These are phyloP conservation scores for Avahi laniger DNA, from an alignment of 2,797 vertebrate species.

Conservation along the genomic window DNA sequence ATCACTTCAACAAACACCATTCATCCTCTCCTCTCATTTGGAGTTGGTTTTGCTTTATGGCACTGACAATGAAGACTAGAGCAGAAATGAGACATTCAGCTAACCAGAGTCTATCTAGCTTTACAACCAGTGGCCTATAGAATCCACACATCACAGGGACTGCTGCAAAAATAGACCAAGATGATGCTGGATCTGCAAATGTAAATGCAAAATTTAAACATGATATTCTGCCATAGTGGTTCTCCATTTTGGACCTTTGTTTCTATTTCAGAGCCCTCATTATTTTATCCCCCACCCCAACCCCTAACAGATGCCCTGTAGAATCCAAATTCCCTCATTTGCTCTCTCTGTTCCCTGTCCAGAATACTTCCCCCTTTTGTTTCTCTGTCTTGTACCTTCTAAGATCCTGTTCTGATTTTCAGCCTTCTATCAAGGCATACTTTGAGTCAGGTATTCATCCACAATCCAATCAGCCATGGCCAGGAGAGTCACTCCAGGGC, in stretches of 20 bases:
- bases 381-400: not conserved
- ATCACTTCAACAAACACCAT: not conserved
- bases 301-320: not conserved
- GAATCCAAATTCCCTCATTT: not conserved
- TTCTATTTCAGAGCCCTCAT: not conserved
- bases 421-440: not conserved
- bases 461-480: not conserved
- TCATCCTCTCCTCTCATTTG: not conserved
- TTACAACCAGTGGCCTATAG: not conserved
- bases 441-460: not conserved
- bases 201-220: not conserved
- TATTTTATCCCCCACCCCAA: not conserved
- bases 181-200: not conserved
- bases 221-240: not conserved
- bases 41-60: not conserved
- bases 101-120: not conserved
- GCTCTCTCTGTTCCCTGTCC: not conserved
- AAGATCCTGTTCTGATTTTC: not conserved
- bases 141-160: not conserved
- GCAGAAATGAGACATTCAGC: not conserved
- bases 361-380: not conserved
- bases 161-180: not conserved
- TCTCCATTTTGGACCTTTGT: not conserved
- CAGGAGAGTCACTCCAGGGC: not conserved
- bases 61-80: not conserved